Evolutionary conservation across 2,797 vertebrate genomes (phyloP), one percentile per base, ranked within the genome.

Genomic region (Hoplostethus atlanticus): DNA sequence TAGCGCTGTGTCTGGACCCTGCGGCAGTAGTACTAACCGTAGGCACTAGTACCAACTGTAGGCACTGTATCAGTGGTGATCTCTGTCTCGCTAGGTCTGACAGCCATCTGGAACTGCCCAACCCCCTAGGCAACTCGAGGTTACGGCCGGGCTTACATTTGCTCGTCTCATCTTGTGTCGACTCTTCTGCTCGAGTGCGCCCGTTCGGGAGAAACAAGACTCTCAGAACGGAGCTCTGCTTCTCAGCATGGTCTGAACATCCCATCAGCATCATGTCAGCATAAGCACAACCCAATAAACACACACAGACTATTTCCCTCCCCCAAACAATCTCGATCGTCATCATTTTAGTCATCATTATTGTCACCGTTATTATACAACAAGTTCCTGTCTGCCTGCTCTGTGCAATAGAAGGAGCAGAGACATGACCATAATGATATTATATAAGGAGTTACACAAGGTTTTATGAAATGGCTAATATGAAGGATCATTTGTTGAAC

Each of bases 1-100:
- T 73, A 81, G 82, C 52, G 46, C 31, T 8, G 65, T 79, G 73
- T 81, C 70, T 73, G 68, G 67, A 84, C 76, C 73, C 67, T 52
- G 67, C 1, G 31, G 76, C 51, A 63, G 64, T 0, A 66, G 71
- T 68, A 34, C 76, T 16, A 30, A 75, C 60, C 64, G 38, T 34
- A 70, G 71, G 58, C 64, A 64, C 62, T 31, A 66, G 71, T 68
- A 34, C 76, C 13, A 30, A 75, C 60, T 66, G 38, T 34, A 70
- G 71, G 58, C 64, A 62, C 62, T 31, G 56, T 68, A 85, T 89
- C 78, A 77, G 71, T 79, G 70, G 71, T 46, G 2, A 74, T 67
- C 75, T 80, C 65, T 51, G 48, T 84, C 72, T 63, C 3, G 44
- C 74, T 77, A 66, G 70, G 68, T 53, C 21, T 53, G 81, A 76